A percentile compares a stretch with the other conserved stretches of the same genome.
Evolutionary conservation across 1,140 invertebrate species (phyloP).

Genomic region (Pteromalus puparum): DNA sequence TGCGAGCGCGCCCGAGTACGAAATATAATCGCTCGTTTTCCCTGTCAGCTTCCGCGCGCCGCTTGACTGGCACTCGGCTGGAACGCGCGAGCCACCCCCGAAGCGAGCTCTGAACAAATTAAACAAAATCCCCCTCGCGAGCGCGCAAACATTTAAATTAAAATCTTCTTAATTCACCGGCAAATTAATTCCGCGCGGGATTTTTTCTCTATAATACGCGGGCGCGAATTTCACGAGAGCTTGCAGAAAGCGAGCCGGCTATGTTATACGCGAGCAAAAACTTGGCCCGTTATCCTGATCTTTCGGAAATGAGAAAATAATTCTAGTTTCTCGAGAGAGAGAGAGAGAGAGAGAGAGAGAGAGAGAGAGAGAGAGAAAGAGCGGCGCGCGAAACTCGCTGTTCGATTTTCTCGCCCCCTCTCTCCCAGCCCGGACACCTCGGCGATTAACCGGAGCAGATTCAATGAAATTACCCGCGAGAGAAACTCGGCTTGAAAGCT

Average conservation of each 20-base stretch:
- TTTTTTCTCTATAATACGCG: too few species aligned
- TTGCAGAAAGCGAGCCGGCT: not conserved
- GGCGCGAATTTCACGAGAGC: not conserved
- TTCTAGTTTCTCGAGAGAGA: not conserved
- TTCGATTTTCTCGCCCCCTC: conserved; percentile 43
- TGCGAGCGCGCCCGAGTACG: too few species aligned
- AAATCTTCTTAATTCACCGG: not conserved
- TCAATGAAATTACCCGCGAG: conserved; percentile 49
- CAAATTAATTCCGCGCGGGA: not conserved
- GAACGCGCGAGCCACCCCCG: too few species aligned
- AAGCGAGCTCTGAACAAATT: too few species aligned
- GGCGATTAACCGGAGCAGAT: conserved; percentile 41
- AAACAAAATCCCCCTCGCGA: not conserved
- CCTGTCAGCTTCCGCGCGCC: not conserved
- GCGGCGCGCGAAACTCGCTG: not conserved
- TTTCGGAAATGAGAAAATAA: conserved; percentile 47
- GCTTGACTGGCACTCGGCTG: too few species aligned
- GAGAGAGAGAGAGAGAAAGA: not conserved
- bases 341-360: too few species aligned
- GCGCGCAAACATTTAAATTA: not conserved
- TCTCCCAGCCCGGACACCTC: not conserved
- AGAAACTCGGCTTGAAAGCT: conserved; percentile 43
- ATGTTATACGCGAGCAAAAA: not conserved
- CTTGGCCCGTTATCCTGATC: conserved; percentile 42
- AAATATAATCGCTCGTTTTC: not conserved